Percentiles rank a stretch among this genome's conserved stretches.
Conservation (phyloP, 2,888 invertebrate species). For the Gnatocerus cornutus region DNA sequence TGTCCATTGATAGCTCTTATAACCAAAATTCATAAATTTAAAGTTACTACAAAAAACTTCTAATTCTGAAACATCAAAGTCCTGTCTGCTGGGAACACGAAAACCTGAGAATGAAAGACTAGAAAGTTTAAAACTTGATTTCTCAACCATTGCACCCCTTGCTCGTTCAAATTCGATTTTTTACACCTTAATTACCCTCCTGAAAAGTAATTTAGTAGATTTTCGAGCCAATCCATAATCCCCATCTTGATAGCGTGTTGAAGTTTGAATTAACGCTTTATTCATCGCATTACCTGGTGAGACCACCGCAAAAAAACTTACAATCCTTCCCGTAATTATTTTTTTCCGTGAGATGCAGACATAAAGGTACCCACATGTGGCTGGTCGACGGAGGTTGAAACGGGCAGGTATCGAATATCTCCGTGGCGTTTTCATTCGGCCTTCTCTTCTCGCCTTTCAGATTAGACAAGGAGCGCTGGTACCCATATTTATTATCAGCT, state of each 20-base stretch:
- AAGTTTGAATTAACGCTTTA: constrained; percentile 18
- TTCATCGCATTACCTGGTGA: constrained; percentile 36
- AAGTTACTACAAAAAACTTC: too few relatives aligned
- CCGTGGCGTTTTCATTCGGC: constrained; percentile 48
- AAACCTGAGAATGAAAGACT: too few relatives aligned
- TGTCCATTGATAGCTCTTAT: too few relatives aligned
- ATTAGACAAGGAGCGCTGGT: constrained; percentile 55
- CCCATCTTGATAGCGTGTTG: constrained; percentile 10
- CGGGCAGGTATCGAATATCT: constrained; percentile 56
- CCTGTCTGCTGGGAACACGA: too few relatives aligned
- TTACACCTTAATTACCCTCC: background rate
- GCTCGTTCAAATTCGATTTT: too few relatives aligned
- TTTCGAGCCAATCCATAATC: background rate
- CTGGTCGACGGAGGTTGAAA: constrained; percentile 47
- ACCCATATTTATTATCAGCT: constrained; percentile 56
- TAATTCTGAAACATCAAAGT: too few relatives aligned
- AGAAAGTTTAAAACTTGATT: too few relatives aligned
- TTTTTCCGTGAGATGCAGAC: constrained; percentile 52
- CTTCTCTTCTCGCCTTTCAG: constrained; percentile 52
- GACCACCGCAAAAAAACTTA: constrained; percentile 35
- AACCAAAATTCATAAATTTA: too few relatives aligned
- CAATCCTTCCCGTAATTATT: constrained; percentile 48
- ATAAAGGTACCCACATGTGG: constrained; percentile 53
- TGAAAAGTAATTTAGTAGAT: too few relatives aligned
- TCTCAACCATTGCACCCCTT: too few relatives aligned